A percentile compares a stretch with the other conserved stretches of the same genome.
phyloP scores from a whole-genome alignment of 2,797 vertebrate genomes.

The Hirundo rustica region DNA sequence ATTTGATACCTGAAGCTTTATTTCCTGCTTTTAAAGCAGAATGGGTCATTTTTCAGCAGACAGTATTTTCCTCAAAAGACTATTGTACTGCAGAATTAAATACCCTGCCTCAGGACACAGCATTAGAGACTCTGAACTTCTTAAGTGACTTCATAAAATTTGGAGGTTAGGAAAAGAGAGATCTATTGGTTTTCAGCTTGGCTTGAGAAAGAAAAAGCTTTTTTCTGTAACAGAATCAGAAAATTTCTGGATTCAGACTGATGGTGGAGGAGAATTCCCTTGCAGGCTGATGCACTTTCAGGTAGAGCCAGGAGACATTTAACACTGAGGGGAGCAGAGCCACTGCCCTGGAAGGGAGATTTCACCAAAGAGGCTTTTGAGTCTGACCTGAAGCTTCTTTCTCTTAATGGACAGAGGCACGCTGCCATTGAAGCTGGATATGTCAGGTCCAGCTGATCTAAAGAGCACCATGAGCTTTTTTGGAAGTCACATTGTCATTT shows the following conservation, averaged over 20 bases:
- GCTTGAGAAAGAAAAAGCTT: neutral
- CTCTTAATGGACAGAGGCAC: neutral
- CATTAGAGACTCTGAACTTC: constrained; percentile 9
- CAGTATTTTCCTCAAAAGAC: constrained; percentile 17
- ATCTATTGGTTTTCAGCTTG: neutral
- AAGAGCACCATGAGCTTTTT: neutral
- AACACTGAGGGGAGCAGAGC: neutral
- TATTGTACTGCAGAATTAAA: constrained; percentile 34
- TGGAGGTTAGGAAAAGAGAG: neutral
- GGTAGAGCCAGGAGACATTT: neutral
- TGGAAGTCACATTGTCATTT: neutral
- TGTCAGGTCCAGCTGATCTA: neutral
- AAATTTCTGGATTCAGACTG: neutral
- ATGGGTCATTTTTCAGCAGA: constrained; percentile 24
- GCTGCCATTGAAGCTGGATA: neutral
- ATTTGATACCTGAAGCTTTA: constrained; percentile 38
- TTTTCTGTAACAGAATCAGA: neutral
- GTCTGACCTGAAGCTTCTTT: neutral
- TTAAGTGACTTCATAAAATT: constrained; percentile 1
- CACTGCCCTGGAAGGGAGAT: neutral
- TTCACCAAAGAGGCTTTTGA: neutral
- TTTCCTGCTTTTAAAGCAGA: constrained; percentile 41
- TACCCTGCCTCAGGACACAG: constrained; percentile 37
- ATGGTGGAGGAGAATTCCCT: neutral
- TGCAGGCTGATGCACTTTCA: neutral